Percentiles rank a stretch among this genome's conserved stretches.
phyloP scores from a whole-genome alignment of 2,888 invertebrate species.

The Margaritifera margaritifera region DNA sequence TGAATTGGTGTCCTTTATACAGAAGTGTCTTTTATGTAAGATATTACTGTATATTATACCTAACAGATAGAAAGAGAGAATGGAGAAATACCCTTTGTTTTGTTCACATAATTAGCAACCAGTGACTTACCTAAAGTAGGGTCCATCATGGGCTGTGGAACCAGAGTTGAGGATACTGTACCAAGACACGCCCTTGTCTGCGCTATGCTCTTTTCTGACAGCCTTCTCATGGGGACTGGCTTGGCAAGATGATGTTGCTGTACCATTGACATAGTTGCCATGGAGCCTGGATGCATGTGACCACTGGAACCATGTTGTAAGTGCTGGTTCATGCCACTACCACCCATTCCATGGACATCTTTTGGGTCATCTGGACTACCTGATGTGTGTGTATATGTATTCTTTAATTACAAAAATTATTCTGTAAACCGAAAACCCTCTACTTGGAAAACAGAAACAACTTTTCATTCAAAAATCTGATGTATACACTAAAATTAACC shows the following conservation, averaged over 20 bases:
- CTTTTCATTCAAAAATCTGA: too few relatives aligned
- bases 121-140: too few relatives aligned
- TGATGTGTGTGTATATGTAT: constrained; percentile 4
- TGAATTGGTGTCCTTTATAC: too few relatives aligned
- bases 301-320: constrained; percentile 30
- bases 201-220: constrained; percentile 47
- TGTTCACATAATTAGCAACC: too few relatives aligned
- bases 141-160: constrained; percentile 1
- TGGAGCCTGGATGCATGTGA: constrained; percentile 39
- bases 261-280: constrained; percentile 35
- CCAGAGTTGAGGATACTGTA: constrained; percentile 4
- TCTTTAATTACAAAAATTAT: too few relatives aligned
- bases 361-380: constrained; percentile 53
- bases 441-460: too few relatives aligned
- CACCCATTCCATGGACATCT: constrained; percentile 17
- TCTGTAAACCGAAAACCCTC: too few relatives aligned
- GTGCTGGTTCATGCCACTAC: constrained; percentile 1
- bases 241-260: constrained; percentile 49
- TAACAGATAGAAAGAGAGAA: too few relatives aligned
- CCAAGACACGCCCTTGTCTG: constrained; percentile 32
- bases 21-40: too few relatives aligned
- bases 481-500: too few relatives aligned
- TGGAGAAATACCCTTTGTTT: too few relatives aligned
- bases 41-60: too few relatives aligned
- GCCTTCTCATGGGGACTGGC: constrained; percentile 54